Base-by-base conservation (phyloP, 1,140 invertebrate species). In the Choristoneura fumiferana region DNA sequence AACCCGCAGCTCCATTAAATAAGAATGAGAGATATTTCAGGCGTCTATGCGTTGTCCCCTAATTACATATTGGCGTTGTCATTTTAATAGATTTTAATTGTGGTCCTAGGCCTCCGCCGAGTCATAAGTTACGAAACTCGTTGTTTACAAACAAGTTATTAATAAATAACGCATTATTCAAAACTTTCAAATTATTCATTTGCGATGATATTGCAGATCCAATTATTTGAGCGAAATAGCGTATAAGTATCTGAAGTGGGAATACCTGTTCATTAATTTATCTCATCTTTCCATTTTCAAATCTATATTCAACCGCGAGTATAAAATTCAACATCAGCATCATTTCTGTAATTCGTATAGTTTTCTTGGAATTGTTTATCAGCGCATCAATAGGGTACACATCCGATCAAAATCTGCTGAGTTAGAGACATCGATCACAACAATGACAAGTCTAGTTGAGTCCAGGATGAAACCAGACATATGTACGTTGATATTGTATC, bases 61-160 rank as follows among this genome's bases (percentile, higher is more conserved):
- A 84, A 86, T 86, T 81, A 78, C 69, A 81, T 54, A 63, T 71
- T 77, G 68, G 71, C 63, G 65, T 69, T 69, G 67, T 76, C 76
- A 69, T 74, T 66, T 67, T 84, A 85, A 85, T 88, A 84, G 85
- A 87, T 78, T 84, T 84, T 79, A 86, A 86, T 88, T 84, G 73
- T 78, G 63, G 60, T 22, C 57, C 69, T 65, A 14, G 14, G 69
- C 53, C 60, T 70, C 70, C 66, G 39, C 62, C 67, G 73, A 71
- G 63, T 62, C 64, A 55, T 58, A 29, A 59, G 55, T 70, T 65
- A 70, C 65, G 60, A 58, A 75, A 75, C 69, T 62, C 57, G 68
- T 71, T 71, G 58, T 60, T 40, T 45, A 49, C 43, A 49, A 22
- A 49, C 43, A 49, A 49, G 22, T n/a, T 12, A 17, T 49, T 49